Percentiles rank a stretch among this genome's conserved stretches.
Evolutionary conservation across 92 coral and sea anemone genomes (phyloP).

Genomic region (Paragorgia papillata): DNA sequence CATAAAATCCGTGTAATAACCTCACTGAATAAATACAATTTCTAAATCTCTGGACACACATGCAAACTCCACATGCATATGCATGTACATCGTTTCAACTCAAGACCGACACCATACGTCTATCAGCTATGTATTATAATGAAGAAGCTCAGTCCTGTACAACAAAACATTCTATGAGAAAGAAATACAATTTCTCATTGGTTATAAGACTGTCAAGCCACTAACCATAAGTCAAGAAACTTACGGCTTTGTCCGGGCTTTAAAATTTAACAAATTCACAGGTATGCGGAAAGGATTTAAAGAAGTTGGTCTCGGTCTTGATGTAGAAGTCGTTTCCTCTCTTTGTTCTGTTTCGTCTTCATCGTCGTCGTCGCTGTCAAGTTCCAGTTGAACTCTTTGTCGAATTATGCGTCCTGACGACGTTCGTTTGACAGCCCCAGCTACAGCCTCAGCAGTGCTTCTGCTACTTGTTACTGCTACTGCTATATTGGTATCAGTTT

Average conservation of each 20-base stretch:
- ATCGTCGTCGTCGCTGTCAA: not conserved
- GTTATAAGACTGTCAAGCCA: no score
- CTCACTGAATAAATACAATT: no score
- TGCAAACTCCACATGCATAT: no score
- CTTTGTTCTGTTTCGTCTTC: not conserved
- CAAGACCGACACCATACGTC: no score
- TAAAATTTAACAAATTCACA: constrained; percentile 73
- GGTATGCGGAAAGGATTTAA: constrained; percentile 90
- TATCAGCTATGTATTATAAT: no score
- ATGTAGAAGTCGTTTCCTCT: constrained; percentile 4
- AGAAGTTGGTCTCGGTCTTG: constrained; percentile 61
- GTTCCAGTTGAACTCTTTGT: constrained; percentile 17
- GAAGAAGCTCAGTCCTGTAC: no score
- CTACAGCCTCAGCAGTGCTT: not conserved
- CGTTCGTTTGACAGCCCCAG: constrained; percentile 3
- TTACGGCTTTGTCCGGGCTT: not conserved
- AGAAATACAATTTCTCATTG: no score
- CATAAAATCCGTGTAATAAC: no score
- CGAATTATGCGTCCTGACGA: constrained; percentile 30
- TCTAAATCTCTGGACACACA: no score
- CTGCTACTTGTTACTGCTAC: not conserved
- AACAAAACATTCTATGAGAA: no score
- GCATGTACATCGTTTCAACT: no score
- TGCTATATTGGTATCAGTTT: not conserved
- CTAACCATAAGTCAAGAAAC: no score